phyloP scores from a whole-genome alignment of 2,797 vertebrate species.

The Gambelia wislizenii region DNA sequence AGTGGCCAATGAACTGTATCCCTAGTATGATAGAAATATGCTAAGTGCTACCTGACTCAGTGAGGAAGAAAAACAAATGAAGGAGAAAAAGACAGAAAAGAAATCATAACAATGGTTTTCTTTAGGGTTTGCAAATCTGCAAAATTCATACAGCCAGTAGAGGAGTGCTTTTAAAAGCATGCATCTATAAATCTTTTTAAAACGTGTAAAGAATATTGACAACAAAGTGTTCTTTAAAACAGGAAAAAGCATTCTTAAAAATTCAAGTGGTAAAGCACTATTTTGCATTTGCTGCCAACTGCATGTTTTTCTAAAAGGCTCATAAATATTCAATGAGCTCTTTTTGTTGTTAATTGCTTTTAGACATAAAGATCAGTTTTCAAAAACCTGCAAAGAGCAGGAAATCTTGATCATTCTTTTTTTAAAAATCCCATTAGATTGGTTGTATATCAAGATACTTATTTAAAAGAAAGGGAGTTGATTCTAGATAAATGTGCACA shows the following conservation, averaged over 20 bases:
- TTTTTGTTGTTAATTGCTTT: slow-evolving; percentile 6
- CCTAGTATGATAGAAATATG: not conserved
- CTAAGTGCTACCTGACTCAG: not conserved
- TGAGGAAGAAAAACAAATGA: not conserved
- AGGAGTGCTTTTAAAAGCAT: not conserved
- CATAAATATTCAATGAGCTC: slow-evolving; percentile 1
- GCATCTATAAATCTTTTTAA: not conserved
- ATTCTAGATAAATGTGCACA: not conserved
- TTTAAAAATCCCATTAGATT: not conserved
- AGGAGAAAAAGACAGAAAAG: not conserved
- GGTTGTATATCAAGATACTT: not conserved
- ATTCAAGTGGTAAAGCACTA: not conserved
- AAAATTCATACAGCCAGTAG: not conserved
- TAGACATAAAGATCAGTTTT: not conserved
- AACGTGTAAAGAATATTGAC: too few species aligned
- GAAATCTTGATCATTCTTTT: not conserved
- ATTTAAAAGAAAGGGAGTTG: not conserved
- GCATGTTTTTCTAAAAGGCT: not conserved
- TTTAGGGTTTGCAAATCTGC: not conserved
- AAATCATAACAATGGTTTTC: not conserved
- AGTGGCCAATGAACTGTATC: not conserved
- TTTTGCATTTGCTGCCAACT: not conserved
- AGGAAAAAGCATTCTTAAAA: not conserved
- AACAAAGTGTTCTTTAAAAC: too few species aligned
- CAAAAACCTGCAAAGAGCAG: not conserved